These are phyloP conservation scores for Corythoichthys haematopterus DNA, from an alignment of 2,113 vertebrate species.

Conservation along the genomic window DNA sequence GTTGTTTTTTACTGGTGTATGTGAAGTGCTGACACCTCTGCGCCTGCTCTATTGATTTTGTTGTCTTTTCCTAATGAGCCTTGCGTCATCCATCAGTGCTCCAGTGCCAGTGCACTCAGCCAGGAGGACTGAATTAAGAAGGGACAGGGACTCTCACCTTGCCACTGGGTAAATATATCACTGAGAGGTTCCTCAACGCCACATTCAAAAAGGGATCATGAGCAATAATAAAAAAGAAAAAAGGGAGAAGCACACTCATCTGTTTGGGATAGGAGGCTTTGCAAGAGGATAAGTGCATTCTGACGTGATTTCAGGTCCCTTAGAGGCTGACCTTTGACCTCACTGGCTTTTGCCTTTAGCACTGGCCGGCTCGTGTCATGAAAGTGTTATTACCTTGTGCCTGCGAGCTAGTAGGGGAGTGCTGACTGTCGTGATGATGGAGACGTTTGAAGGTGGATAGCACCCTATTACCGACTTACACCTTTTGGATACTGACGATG, in stretches of 20 bases:
- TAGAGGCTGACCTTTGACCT: conserved; percentile 49
- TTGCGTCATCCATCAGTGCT: conserved; percentile 59
- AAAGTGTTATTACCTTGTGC: conserved; percentile 46
- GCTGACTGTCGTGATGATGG: conserved; percentile 45
- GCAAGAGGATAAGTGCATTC: conserved; percentile 50
- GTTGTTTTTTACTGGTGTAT: conserved; percentile 48
- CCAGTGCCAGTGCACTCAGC: conserved; percentile 36
- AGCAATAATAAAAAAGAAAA: conserved; percentile 24
- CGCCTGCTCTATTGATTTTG: conserved; percentile 59
- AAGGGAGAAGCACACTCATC: conserved; percentile 5
- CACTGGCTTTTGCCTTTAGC: conserved; percentile 51
- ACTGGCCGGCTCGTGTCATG: conserved; percentile 35
- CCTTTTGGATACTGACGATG: conserved; percentile 41
- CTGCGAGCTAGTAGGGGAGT: conserved; percentile 29
- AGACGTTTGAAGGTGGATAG: conserved; percentile 44
- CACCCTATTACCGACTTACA: conserved; percentile 56
- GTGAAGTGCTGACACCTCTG: conserved; percentile 46
- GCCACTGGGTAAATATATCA: conserved; percentile 44
- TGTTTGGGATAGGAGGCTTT: conserved; percentile 29
- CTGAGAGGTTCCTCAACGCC: conserved; percentile 34
- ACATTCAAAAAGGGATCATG: conserved; percentile 25
- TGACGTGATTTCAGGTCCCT: conserved; percentile 57
- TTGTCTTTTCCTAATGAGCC: conserved; percentile 65
- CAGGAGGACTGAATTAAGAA: conserved; percentile 45
- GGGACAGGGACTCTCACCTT: conserved; percentile 45